Evolutionary conservation across 2,113 vertebrate species (phyloP), one percentile per base, ranked within the genome.

Genomic region (Pogonocichla stellata): DNA sequence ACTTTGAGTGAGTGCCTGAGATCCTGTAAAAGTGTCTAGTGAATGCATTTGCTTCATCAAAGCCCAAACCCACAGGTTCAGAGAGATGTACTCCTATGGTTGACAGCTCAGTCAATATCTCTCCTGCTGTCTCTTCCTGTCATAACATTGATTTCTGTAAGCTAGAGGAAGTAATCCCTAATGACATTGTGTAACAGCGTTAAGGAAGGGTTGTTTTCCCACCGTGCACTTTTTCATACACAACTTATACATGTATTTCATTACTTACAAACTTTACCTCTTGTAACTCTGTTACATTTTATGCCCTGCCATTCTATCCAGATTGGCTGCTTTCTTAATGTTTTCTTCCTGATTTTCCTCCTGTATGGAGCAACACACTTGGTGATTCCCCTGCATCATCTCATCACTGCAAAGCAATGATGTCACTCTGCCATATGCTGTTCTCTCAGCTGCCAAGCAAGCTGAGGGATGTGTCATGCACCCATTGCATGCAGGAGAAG

Each of bases 31-130:
- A 96, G 57, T 1, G 0, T 80, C 75, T 66, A 12, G 29, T 74
- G 72, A 92, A 88, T 91, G 80, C 92, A 88, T 90, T 96, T 86
- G 31, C 73, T 96, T 89, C 56, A 87, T 96, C 86, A 97, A 95
- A 96, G 92, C 69, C 69, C 69, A 83, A 75, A 82, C 77, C 71
- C 77, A 86, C 62, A 92, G 75, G 47, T 96, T 88, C 88, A 96
- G 62, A 82, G 85, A 95, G 84, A 92, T 92, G 80, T 71, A 80
- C 90, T 92, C 51, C 65, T 85, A 18, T 84, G 73, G 84, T 42
- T 96, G 96, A 93, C 94, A 97, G 85, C 84, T 96, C 74, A 88
- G 88, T 95, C 96, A 94, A 95, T 95, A 97, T 87, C 75, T 94
- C 62, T 81, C 67, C 58, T 91, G 62, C 71, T 92, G 65, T 89